Evolutionary conservation across 2,888 invertebrate species (phyloP), one percentile per base, ranked within the genome.

Genomic region (Ennomos quercinarius): DNA sequence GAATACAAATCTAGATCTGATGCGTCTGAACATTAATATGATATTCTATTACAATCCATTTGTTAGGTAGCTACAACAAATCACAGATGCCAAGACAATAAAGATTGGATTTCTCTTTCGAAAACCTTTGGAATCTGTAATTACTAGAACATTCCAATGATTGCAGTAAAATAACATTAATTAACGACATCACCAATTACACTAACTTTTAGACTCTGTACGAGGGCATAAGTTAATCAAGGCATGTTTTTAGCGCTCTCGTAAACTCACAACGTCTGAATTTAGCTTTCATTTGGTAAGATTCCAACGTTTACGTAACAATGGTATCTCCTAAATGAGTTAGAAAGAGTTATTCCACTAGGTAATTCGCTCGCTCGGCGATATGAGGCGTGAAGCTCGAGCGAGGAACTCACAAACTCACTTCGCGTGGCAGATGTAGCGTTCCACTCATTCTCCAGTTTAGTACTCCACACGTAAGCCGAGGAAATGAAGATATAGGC

Each of bases 271-370:
- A 57, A 68, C 62, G 66, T 69, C 67, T 68, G 62, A 67, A 72
- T 70, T 72, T 57, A 68, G 66, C 67, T 70, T 71, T 77, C 76
- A 74, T 75, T 75, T 71, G 71, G 73, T 70, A 68, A 74, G 71
- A 80, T 75, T 76, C 67, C 76, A 64, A 61, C 71, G 67, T 68
- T 70, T 71, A 65, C 70, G 71, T 76, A 73, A 77, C 72, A 67
- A 71, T 67, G 70, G 76, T 74, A 74, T 77, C 75, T 76, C 65
- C 67, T 73, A 74, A 81, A 82, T 78, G 77, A 79, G 80, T 79
- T 75, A 78, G 76, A 74, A 78, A 79, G 79, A 79, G 77, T 82
- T 80, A 82, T 78, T 74, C 60, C 71, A 68, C 71, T 70, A 70
- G 74, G 74, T 75, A 77, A 75, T 75, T 74, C 61, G 64, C 68